Evolutionary conservation across 1,140 invertebrate species (phyloP), one percentile per base, ranked within the genome.

Genomic region (Mactra quadrangularis): DNA sequence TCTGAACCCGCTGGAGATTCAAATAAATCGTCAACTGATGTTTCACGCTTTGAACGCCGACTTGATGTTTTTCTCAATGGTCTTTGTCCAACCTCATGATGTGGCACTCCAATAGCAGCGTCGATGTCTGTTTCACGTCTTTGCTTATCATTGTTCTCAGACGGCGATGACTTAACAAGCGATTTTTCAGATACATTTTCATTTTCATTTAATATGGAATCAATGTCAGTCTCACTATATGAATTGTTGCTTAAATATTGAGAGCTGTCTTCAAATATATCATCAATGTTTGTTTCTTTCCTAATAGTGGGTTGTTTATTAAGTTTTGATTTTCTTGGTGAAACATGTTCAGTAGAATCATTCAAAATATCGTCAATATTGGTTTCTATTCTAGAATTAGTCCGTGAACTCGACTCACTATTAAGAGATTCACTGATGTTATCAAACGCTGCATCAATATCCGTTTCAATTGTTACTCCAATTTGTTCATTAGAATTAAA

Each of bases 81-180:
- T 6, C 47, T 1, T 3, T 47, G 6, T 50, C 9, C 15, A 7
- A 27, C 17, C 15, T 6, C 3, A 11, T 45, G 13, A 45, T 35
- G 31, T 7, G 13, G 13, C 41, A 27, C 35, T 3, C 17, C 27
- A 45, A 55, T 33, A 6, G 68, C 25, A 27, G 66, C 76, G 55
- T 78, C 76, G 52, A 78, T 78, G 31, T 78, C 68, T 66, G 76
- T 78, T 68, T 78, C 76, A n/a, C 35, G 27, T 53, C 25, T 68
- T 33, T 60, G 31, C 31, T 11, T 50, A 29, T 25, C 19, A 27
- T 50, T 25, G 17, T 35, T 41, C 27, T 60, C 62, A 22, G 62
- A 50, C 22, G 74, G 57, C 31, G 55, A 47, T 33, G 74, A 50
- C 19, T 60, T 33, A 41, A 45, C 57, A 11, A 35, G 52, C 29